phyloP scores from a whole-genome alignment of 2,113 vertebrate genomes.

The Pterophyllum scalare region DNA sequence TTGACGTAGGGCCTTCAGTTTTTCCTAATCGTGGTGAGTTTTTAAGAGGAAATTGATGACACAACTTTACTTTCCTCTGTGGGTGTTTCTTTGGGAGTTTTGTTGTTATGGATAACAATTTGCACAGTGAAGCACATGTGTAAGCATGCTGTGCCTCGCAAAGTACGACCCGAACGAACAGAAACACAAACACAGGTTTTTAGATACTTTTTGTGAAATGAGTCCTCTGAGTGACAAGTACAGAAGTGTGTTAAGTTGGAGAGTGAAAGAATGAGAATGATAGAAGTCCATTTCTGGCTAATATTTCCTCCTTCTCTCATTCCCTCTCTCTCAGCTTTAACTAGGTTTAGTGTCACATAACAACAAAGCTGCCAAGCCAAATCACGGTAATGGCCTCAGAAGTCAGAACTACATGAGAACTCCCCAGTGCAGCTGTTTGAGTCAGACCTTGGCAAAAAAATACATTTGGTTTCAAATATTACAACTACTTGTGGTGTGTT shows the following conservation, averaged over 20 bases:
- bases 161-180: background rate
- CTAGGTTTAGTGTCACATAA: conserved; percentile 67
- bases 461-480: conserved; percentile 50
- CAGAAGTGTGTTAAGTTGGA: conserved; percentile 16
- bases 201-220: conserved; percentile 9
- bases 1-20: conserved; percentile 66
- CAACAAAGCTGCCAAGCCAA: conserved; percentile 63
- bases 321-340: conserved; percentile 47
- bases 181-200: conserved; percentile 18
- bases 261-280: conserved; percentile 39
- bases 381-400: conserved; percentile 65
- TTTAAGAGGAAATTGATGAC: conserved; percentile 68
- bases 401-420: conserved; percentile 63
- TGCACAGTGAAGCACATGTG: conserved; percentile 37
- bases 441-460: conserved; percentile 61
- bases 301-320: conserved; percentile 40
- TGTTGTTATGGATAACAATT: conserved; percentile 72
- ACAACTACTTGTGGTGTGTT: conserved; percentile 45
- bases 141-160: conserved; percentile 28
- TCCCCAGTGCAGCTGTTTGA: conserved; percentile 59
- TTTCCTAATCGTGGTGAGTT: conserved; percentile 68
- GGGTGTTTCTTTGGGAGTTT: conserved; percentile 63
- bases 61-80: conserved; percentile 73
- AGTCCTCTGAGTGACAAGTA: conserved; percentile 27
- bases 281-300: conserved; percentile 49